Base-by-base conservation (phyloP, 2,113 vertebrate genomes). In the Scatophagus argus region DNA sequence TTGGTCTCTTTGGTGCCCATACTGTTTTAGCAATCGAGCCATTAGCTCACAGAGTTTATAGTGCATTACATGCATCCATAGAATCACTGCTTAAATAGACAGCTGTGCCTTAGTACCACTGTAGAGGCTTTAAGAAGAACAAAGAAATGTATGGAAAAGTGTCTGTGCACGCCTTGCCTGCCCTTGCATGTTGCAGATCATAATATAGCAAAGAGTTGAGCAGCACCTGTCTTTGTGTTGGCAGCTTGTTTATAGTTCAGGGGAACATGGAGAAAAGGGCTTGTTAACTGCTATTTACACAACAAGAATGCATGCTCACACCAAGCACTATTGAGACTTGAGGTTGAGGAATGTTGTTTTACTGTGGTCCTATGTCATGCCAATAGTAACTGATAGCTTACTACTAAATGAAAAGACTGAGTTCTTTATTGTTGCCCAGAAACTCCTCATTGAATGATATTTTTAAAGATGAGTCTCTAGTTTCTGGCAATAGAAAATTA, bases 261-360 rank as follows among this genome's bases (percentile, higher is more conserved):
- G 59, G 51, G 72, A 38, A 51, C 39, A 23, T 58, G 55, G 58
- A 77, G 56, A 55, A 69, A 65, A 72, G 52, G 34, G 38, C 64
- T 79, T 70, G 68, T 65, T 76, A 74, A 85, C 51, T 29, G 46
- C 65, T 86, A 81, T 87, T 87, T 85, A 70, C 82, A 83, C 70
- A 85, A 85, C 76, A 87, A 70, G n/a, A 69, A 38, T 10, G 25
- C 12, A 60, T 61, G 47, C 65, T 73, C 51, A 58, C 32, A 38
- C 25, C 64, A 43, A 75, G 41, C 58, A 23, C 63, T 71, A 52
- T 34, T 46, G 23, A 72, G 47, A 39, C 62, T 74, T 60, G 19
- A 52, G n/a, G n/a, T n/a, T n/a, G n/a, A 68, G 70, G 23, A 73
- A 69, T 29, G 21, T 55, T 44, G 38, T 27, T 63, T 62, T 43